These are phyloP conservation scores for Stegana nigrithorax DNA, from an alignment of 2,888 invertebrate genomes.

Conservation along the genomic window DNA sequence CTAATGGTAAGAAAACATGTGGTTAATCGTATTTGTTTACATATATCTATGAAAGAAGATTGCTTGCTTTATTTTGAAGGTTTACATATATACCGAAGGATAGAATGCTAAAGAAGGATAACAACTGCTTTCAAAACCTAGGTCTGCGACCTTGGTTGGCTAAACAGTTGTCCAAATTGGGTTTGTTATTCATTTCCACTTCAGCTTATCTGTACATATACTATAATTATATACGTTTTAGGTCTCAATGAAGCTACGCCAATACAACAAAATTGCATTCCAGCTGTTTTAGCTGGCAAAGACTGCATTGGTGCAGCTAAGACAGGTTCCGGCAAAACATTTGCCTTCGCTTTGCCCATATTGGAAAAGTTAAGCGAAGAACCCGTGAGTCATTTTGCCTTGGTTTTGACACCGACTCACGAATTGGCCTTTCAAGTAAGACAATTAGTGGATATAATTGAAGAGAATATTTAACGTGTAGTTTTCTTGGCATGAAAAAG, in stretches of 20 bases:
- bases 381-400: constrained; percentile 95
- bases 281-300: constrained; percentile 79
- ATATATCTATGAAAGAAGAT: too few species aligned
- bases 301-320: constrained; percentile 97
- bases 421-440: constrained; percentile 84
- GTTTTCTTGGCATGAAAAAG: constrained; percentile 67
- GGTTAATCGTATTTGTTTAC: neutral
- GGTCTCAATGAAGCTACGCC: constrained; percentile 83
- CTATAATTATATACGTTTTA: constrained; percentile 59
- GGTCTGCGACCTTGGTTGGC: constrained; percentile 81
- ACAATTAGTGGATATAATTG: constrained; percentile 4
- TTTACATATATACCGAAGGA: too few species aligned
- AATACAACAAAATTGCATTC: constrained; percentile 85
- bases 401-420: constrained; percentile 94
- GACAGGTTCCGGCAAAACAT: constrained; percentile 98
- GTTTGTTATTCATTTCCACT: constrained; percentile 65
- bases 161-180: constrained; percentile 77
- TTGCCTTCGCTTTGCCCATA: constrained; percentile 96
- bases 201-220: neutral
- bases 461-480: neutral
- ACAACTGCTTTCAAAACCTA: constrained; percentile 72
- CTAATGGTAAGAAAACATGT: too few species aligned
- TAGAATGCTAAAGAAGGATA: constrained; percentile 57
- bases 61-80: too few species aligned
- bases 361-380: constrained; percentile 91